Evolutionary conservation across 1,140 invertebrate genomes (phyloP).

Genomic region (Yoshiicerus persimilis): DNA sequence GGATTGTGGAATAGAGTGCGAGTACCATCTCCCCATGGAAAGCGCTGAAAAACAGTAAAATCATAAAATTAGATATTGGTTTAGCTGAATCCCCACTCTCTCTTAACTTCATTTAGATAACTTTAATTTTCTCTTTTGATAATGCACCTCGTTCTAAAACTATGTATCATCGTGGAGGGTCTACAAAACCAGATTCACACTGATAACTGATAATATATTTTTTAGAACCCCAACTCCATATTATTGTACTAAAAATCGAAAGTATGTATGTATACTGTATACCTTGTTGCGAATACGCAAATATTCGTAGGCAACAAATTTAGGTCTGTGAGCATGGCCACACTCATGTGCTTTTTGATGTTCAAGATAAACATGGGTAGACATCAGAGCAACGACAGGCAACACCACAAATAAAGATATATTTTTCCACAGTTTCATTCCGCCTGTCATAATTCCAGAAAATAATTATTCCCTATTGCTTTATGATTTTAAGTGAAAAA

Average conservation of each 20-base stretch:
- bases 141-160: too few species aligned
- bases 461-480: background rate
- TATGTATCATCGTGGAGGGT: too few species aligned
- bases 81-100: too few species aligned
- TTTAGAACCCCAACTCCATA: background rate
- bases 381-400: conserved; percentile 68
- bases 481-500: too few species aligned
- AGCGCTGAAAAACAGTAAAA: too few species aligned
- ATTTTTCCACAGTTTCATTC: conserved; percentile 69
- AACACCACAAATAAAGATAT: conserved; percentile 70
- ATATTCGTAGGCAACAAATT: conserved; percentile 73
- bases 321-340: conserved; percentile 54
- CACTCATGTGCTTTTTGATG: conserved; percentile 53
- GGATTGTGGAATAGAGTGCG: conserved; percentile 82
- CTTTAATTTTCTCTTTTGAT: too few species aligned
- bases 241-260: too few species aligned
- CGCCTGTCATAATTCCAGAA: conserved; percentile 16
- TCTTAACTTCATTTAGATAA: too few species aligned
- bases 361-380: conserved; percentile 68
- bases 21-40: conserved; percentile 89
- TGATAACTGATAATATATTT: background rate
- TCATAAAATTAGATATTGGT: too few species aligned
- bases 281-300: conserved; percentile 66
- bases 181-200: conserved; percentile 52
- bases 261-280: background rate